A percentile compares a stretch with the other conserved stretches of the same genome.
Evolutionary conservation across 35 echinoderm and acorn worm species (phyloP).

Genomic region (Heliocidaris erythrogramma): DNA sequence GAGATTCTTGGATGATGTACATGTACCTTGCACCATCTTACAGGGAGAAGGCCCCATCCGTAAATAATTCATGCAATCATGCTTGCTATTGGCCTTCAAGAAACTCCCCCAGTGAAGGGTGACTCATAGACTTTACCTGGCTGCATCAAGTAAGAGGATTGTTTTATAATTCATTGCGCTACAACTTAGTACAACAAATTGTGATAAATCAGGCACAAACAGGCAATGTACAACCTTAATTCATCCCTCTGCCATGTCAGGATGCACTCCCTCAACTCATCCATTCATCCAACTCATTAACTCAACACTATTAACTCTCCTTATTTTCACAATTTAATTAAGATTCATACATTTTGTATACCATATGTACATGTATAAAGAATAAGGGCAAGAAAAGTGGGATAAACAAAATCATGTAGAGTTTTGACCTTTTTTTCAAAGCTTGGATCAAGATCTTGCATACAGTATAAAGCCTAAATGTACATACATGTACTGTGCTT

Average conservation of each 20-base stretch:
- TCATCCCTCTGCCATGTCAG: background rate
- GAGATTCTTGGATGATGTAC: background rate
- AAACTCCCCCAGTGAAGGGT: background rate
- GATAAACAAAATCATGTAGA: too few relatives aligned
- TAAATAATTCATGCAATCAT: slow-evolving; percentile 13
- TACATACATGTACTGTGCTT: too few relatives aligned
- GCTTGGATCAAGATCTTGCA: too few relatives aligned
- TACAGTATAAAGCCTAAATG: too few relatives aligned
- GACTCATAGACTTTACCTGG: slow-evolving; percentile 15
- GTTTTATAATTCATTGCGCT: slow-evolving; percentile 5
- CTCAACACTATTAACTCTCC: too few relatives aligned
- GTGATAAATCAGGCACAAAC: background rate
- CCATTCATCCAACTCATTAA: too few relatives aligned
- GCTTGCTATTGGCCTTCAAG: background rate
- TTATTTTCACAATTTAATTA: too few relatives aligned
- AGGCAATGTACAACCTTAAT: background rate
- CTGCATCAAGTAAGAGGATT: background rate
- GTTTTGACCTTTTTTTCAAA: too few relatives aligned
- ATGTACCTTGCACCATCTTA: background rate
- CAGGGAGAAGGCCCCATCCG: background rate
- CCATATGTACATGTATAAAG: too few relatives aligned
- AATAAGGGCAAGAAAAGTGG: too few relatives aligned
- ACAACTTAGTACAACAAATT: slow-evolving; percentile 2
- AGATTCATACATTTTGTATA: too few relatives aligned
- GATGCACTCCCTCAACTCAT: too few relatives aligned